Evolutionary conservation across 2,113 vertebrate genomes (phyloP), one percentile per base, ranked within the genome.

Genomic region (Rafetus swinhoei): DNA sequence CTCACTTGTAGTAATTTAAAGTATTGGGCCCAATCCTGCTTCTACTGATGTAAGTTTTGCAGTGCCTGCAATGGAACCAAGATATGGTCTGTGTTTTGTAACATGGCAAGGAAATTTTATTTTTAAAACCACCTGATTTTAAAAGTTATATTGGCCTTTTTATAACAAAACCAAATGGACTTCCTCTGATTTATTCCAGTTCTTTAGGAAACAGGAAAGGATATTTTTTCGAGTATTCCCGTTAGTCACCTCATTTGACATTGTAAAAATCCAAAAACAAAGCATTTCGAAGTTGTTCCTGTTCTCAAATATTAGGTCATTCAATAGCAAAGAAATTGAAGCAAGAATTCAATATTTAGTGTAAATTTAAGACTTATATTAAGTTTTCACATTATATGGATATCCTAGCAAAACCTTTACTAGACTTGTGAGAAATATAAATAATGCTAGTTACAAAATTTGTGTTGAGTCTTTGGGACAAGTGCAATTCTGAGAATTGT

Each of bases 401-500:
- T 91, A 57, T 86, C 92, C 76, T 72, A 84, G 83, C 52, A 35
- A 87, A 88, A 88, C 84, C 82, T 87, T 50, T 50, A 27, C 81
- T 65, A 52, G 62, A 86, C 7, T 87, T 69, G 57, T 25, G 53
- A 76, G 65, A 69, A 93, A 82, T 69, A 57, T 3, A 94, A 93
- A 89, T 57, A 52, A 90, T 59, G 39, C 80, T 74, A 60, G 65
- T 89, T 87, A 52, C 5, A 13, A n/a, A 90, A 85, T 16, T 27
- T 12, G 2, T 21, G 7, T 7, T 13, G 65, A 39, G 85, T 14
- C 84, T 55, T 4, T 32, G 69, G 86, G 81, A 84, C 65, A 35
- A 84, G 56, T 55, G 19, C n/a, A 22, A 85, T 32, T 85, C 62
- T 84, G 80, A 92, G 92, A 93, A 3, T 6, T 45, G 45, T 45